phyloP scores from a whole-genome alignment of 2,113 vertebrate species.

The Donacobius atricapilla region DNA sequence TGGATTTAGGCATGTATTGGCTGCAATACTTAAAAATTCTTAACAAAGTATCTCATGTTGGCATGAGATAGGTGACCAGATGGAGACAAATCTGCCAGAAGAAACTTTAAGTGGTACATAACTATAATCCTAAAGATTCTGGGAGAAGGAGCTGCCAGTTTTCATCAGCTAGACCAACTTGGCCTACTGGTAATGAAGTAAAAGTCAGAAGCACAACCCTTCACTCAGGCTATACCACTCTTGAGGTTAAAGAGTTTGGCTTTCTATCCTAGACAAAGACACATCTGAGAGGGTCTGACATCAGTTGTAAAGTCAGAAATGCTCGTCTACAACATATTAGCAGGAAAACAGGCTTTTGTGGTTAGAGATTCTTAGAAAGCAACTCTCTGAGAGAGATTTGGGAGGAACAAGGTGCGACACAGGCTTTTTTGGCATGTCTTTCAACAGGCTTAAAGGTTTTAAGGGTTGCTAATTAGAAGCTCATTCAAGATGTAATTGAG shows the following conservation, averaged over 20 bases:
- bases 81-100: constrained; percentile 15
- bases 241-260: neutral
- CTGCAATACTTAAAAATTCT: neutral
- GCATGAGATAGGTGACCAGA: neutral
- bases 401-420: neutral
- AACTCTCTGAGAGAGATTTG: neutral
- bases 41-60: constrained; percentile 21
- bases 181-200: neutral
- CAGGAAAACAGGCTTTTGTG: neutral
- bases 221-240: neutral
- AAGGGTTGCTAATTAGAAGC: neutral
- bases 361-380: neutral
- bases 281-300: neutral
- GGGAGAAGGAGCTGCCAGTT: neutral
- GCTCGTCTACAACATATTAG: neutral
- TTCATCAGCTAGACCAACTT: neutral
- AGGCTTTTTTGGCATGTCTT: neutral
- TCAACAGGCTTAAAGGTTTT: neutral
- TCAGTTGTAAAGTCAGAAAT: neutral
- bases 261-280: neutral
- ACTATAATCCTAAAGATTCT: neutral
- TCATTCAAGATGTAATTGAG: neutral
- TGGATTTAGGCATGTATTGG: neutral
- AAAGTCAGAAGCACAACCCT: neutral
- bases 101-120: constrained; percentile 16